phyloP scores from a whole-genome alignment of 2,888 invertebrate species.

The Caenorhabditis afra region DNA sequence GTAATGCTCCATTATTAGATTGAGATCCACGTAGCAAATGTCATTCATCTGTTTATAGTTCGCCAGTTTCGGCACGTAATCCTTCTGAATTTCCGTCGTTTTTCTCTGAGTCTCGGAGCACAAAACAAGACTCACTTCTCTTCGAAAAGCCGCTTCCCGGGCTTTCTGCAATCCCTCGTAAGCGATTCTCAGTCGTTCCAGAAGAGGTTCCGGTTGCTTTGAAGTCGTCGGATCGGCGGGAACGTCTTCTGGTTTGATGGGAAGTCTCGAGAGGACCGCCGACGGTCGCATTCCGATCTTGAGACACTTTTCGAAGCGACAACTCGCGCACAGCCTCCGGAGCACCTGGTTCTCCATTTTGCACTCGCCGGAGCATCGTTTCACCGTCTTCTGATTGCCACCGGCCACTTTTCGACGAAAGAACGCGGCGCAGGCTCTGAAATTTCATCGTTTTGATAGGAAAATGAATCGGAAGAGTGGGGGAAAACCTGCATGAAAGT shows the following conservation, averaged over 20 bases:
- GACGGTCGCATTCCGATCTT: conserved; percentile 41
- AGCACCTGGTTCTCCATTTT: conserved; percentile 11
- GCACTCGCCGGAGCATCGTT: conserved; percentile 30
- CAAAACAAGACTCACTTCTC: conserved; percentile 5
- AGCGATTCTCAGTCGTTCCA: conserved; percentile 12
- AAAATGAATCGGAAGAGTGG: neutral
- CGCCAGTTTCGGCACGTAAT: conserved; percentile 6
- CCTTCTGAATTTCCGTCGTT: conserved; percentile 11
- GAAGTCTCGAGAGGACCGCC: conserved; percentile 9
- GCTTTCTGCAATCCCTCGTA: conserved; percentile 4
- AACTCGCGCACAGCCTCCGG: conserved; percentile 38
- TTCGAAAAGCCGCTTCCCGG: neutral
- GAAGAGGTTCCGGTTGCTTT: neutral
- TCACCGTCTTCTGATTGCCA: neutral
- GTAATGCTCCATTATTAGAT: conserved; percentile 13
- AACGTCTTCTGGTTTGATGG: neutral
- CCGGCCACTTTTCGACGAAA: conserved; percentile 42
- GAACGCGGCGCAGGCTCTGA: conserved; percentile 54
- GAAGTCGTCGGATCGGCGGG: neutral
- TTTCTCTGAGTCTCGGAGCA: no score
- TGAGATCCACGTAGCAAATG: conserved; percentile 4
- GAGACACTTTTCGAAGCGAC: conserved; percentile 40
- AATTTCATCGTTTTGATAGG: neutral
- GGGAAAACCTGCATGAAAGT: conserved; percentile 37
- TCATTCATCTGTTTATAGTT: conserved; percentile 29